Evolutionary conservation across 2,113 vertebrate genomes (phyloP), one percentile per base, ranked within the genome.

Genomic region (Heteronetta atricapilla): DNA sequence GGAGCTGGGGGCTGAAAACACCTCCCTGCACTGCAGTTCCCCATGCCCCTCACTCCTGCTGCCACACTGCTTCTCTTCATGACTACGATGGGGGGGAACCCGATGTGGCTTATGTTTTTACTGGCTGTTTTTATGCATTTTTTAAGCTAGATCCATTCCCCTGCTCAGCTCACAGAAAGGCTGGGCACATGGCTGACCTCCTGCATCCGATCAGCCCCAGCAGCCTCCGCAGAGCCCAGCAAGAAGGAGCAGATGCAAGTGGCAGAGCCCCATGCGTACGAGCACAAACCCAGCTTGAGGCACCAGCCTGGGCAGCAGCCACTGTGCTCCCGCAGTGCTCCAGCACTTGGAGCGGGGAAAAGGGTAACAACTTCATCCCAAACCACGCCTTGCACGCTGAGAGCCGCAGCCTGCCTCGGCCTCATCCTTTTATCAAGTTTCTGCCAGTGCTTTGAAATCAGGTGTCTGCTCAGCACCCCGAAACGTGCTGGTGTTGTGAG

Each of bases 301-400:
- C 72, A 58, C 44, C 0, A 2, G 33, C 67, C 23, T 2, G 1
- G 66, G 44, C 74, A 56, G 44, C 1, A 1, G 19, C 48, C 1
- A 1, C 46, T 25, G 20, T 42, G 13, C 38, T 86, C 76, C 81
- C 1, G 1, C 1, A 3, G 56, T 4, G 0, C 56, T 69, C 1
- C 0, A 62, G 56, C 48, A 19, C 86, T 64, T 10, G 5, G 48
- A 69, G 21, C 13, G 3, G 3, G 31, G 42, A 53, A 29, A 83
- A 5, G 2, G 6, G 16, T 42, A 53, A 42, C 20, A 0, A 1
- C 42, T 46, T 80, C n/a, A 26, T 28, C 72, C 75, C 79, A 60
- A 58, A 62, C 20, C 1, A 1, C 1, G 3, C 21, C 1, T 17
- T 0, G 1, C 18, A 23, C 2, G 1, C 40, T 1, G 1, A 58